A percentile compares a stretch with the other conserved stretches of the same genome.
Conservation (phyloP, 2,797 vertebrate genomes). For the Tiaroga cobitis region DNA sequence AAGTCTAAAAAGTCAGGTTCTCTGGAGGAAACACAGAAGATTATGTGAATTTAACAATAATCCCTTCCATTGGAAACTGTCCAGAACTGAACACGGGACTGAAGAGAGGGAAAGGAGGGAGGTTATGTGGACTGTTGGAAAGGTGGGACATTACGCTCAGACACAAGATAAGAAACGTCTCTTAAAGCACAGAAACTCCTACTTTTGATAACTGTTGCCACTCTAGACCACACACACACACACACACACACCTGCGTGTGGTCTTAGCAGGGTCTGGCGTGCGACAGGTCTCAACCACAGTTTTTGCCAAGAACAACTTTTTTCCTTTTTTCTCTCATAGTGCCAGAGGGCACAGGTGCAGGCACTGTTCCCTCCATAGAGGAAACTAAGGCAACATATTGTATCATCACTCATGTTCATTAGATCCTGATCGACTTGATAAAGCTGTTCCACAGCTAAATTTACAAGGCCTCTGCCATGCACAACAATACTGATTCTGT, state of each 20-base stretch:
- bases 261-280: slow-evolving; percentile 60
- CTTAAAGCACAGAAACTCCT: slow-evolving; percentile 62
- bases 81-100: slow-evolving; percentile 68
- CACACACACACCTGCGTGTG: slow-evolving; percentile 60
- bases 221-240: slow-evolving; percentile 76
- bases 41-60: slow-evolving; percentile 77
- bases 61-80: slow-evolving; percentile 69
- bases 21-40: slow-evolving; percentile 76
- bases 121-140: slow-evolving; percentile 51
- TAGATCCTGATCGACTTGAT: slow-evolving; percentile 25
- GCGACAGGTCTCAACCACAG: slow-evolving; percentile 49
- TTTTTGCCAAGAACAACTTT: slow-evolving; percentile 55
- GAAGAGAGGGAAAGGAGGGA: slow-evolving; percentile 27
- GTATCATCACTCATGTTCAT: slow-evolving; percentile 37
- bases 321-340: slow-evolving; percentile 45
- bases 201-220: slow-evolving; percentile 70
- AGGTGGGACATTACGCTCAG: slow-evolving; percentile 63
- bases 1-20: slow-evolving; percentile 42
- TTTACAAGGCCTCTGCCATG: slow-evolving; percentile 1
- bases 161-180: slow-evolving; percentile 62
- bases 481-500: slow-evolving; percentile 12
- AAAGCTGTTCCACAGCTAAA: background rate
- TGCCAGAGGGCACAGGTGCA: slow-evolving; percentile 62
- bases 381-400: slow-evolving; percentile 42
- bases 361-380: slow-evolving; percentile 48